A percentile compares a stretch with the other conserved stretches of the same genome.
Evolutionary conservation across 2,113 vertebrate species (phyloP).

Genomic region (Motacilla tschutschensis): DNA sequence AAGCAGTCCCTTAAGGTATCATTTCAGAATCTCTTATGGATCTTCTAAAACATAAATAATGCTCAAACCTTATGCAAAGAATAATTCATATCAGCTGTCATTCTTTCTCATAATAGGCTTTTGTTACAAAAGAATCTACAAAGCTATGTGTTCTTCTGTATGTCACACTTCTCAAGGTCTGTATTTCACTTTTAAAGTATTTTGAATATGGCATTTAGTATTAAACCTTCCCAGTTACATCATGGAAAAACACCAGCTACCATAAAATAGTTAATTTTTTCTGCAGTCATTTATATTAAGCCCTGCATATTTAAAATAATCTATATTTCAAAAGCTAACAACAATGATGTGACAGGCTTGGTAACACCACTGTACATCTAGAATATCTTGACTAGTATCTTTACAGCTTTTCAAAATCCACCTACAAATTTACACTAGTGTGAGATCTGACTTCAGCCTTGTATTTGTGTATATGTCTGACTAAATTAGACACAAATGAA

Average conservation of each 20-base stretch:
- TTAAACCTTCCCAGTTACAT: background rate
- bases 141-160: background rate
- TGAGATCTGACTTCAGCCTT: conserved; percentile 38
- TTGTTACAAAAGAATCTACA: background rate
- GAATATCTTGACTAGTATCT: conserved; percentile 31
- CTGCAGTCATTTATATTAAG: conserved; percentile 15
- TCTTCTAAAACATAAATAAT: background rate
- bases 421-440: conserved; percentile 33
- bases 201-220: background rate
- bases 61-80: background rate
- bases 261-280: conserved; percentile 33
- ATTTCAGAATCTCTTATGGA: background rate
- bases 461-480: conserved; percentile 28
- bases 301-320: conserved; percentile 5
- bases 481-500: conserved; percentile 53
- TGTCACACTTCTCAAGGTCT: background rate
- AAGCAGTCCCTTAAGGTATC: background rate
- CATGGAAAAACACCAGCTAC: conserved; percentile 1
- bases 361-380: conserved; percentile 17
- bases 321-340: conserved; percentile 7
- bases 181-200: background rate
- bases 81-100: background rate
- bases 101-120: background rate
- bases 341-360: conserved; percentile 7
- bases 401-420: conserved; percentile 47